Percentiles rank a stretch among this genome's conserved stretches.
Conservation (phyloP, 2,797 vertebrate genomes). For the Sternotherus odoratus region DNA sequence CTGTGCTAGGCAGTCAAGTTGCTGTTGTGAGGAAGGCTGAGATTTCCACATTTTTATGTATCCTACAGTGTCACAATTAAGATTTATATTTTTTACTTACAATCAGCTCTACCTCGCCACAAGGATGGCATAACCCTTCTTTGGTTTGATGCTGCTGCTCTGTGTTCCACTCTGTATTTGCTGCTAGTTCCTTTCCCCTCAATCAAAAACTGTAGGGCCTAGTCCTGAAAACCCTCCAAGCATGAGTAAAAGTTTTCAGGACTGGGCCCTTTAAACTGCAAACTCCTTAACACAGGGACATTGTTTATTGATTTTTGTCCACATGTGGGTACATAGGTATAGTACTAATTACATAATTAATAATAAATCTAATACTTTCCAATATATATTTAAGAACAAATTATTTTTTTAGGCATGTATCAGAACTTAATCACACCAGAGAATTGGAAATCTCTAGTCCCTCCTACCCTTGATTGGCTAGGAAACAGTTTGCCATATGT, state of each 20-base stretch:
- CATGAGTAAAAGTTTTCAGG: neutral
- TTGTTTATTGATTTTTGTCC: neutral
- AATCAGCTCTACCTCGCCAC: neutral
- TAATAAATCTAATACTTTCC: neutral
- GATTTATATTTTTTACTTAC: neutral
- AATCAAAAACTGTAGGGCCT: neutral
- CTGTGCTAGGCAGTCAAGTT: neutral
- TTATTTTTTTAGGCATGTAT: neutral
- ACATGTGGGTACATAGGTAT: neutral
- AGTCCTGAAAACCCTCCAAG: neutral
- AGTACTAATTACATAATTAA: neutral
- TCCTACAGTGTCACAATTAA: neutral
- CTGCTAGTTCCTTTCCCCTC: neutral
- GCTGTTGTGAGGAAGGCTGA: neutral
- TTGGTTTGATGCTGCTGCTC: neutral
- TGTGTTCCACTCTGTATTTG: neutral
- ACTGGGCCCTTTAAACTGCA: neutral
- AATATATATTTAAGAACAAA: neutral
- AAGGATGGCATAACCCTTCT: neutral
- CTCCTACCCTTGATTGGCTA: neutral
- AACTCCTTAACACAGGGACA: neutral
- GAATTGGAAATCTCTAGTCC: neutral
- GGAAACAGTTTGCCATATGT: neutral
- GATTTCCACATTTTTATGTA: neutral
- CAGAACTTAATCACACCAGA: neutral